Conservation (phyloP, 2,797 vertebrate genomes). For the Heteromormyrus szaboi region DNA sequence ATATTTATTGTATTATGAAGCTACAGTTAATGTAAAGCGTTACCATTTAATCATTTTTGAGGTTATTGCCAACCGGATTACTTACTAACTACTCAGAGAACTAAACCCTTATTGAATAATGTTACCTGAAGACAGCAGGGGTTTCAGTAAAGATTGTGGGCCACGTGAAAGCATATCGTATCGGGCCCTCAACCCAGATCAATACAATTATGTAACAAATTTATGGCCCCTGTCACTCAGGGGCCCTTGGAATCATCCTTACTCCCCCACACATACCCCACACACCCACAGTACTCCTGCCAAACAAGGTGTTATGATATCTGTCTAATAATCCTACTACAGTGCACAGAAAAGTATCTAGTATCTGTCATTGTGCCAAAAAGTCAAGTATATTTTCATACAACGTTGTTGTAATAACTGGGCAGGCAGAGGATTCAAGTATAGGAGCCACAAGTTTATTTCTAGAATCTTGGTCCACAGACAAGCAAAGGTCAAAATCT, state of each 20-base stretch:
- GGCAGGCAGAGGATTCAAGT: neutral
- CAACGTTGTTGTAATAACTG: neutral
- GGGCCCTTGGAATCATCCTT: neutral
- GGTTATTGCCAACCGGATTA: neutral
- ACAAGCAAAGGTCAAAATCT: neutral
- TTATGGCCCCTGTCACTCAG: neutral
- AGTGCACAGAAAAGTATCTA: neutral
- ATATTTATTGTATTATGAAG: neutral
- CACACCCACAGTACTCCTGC: neutral
- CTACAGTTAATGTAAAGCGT: neutral
- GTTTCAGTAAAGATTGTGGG: neutral
- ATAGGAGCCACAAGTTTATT: neutral
- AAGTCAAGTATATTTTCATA: neutral
- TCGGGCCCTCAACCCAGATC: neutral
- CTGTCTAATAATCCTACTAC: neutral
- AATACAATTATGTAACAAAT: neutral
- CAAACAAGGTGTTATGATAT: neutral
- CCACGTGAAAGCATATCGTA: neutral
- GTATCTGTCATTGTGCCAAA: neutral
- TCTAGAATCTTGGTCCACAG: neutral
- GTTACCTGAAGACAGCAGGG: neutral
- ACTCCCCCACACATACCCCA: neutral
- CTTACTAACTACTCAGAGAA: neutral
- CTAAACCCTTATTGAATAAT: neutral
- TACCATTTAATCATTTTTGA: neutral